phyloP scores from a whole-genome alignment of 2,113 vertebrate species.

The Tachysurus vachellii region DNA sequence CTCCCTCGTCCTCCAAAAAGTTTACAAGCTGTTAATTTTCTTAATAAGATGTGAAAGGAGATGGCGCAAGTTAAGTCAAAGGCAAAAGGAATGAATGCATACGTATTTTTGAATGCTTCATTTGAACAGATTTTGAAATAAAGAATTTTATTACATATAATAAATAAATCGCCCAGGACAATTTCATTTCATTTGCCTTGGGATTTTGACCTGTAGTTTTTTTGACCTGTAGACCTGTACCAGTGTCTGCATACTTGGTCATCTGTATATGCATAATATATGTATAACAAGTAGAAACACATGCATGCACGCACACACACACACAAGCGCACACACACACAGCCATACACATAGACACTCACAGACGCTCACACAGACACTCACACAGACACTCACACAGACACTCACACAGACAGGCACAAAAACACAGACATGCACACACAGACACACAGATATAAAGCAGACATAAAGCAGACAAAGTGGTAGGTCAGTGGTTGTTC shows the following conservation, averaged over 20 bases:
- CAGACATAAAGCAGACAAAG: too few relatives aligned
- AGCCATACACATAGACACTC: too few relatives aligned
- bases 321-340: too few relatives aligned
- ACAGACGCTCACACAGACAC: too few relatives aligned
- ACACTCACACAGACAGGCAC: too few relatives aligned
- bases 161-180: background rate
- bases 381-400: too few relatives aligned
- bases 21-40: background rate
- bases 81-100: background rate
- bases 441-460: too few relatives aligned
- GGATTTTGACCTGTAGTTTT: background rate
- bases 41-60: constrained; percentile 19
- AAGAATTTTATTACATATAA: background rate
- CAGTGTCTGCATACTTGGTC: background rate
- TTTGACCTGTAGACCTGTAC: background rate
- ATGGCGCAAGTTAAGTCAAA: background rate
- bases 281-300: background rate
- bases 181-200: background rate
- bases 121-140: background rate
- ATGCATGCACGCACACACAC: constrained; percentile 13
- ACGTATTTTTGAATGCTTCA: background rate
- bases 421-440: too few relatives aligned
- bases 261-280: background rate
- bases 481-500: too few relatives aligned
- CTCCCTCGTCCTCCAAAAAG: constrained; percentile 25